phyloP scores from a whole-genome alignment of 2,888 invertebrate species.

The Bhutanitis thaidina region DNA sequence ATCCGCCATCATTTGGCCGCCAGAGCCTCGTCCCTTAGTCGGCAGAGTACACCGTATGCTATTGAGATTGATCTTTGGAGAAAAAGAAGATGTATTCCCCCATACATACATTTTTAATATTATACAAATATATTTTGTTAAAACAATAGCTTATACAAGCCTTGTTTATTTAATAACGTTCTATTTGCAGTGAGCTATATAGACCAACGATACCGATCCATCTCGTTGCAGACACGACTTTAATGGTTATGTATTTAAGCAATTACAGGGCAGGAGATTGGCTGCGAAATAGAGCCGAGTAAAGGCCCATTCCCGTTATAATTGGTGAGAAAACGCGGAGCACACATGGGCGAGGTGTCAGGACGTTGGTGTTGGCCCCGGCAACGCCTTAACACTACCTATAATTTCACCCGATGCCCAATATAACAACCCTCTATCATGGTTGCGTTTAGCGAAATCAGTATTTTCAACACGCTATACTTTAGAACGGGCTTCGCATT shows the following conservation, averaged over 20 bases:
- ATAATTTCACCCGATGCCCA: slow-evolving; percentile 54
- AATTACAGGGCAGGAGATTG: slow-evolving; percentile 54
- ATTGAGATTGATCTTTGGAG: no score
- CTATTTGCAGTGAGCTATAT: slow-evolving; percentile 12
- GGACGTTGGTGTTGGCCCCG: slow-evolving; percentile 40
- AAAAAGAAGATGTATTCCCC: no score
- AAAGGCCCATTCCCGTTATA: slow-evolving; percentile 65
- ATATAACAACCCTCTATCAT: slow-evolving; percentile 49
- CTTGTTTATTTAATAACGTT: no score
- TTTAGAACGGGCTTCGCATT: slow-evolving; percentile 16
- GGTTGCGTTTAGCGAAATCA: slow-evolving; percentile 47
- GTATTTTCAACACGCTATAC: slow-evolving; percentile 34
- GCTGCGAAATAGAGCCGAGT: slow-evolving; percentile 37
- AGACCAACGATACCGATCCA: slow-evolving; percentile 50
- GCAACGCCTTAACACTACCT: slow-evolving; percentile 45
- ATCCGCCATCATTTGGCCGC: no score
- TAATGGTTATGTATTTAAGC: slow-evolving; percentile 64
- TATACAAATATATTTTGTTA: no score
- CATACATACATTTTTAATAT: no score
- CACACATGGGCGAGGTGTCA: slow-evolving; percentile 59
- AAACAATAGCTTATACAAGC: no score
- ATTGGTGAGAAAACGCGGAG: slow-evolving; percentile 44
- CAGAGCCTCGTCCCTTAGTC: no score
- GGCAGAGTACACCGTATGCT: no score
- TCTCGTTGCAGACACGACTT: slow-evolving; percentile 45